Conservation (phyloP, 2,888 invertebrate genomes). For the Mimas tiliae region DNA sequence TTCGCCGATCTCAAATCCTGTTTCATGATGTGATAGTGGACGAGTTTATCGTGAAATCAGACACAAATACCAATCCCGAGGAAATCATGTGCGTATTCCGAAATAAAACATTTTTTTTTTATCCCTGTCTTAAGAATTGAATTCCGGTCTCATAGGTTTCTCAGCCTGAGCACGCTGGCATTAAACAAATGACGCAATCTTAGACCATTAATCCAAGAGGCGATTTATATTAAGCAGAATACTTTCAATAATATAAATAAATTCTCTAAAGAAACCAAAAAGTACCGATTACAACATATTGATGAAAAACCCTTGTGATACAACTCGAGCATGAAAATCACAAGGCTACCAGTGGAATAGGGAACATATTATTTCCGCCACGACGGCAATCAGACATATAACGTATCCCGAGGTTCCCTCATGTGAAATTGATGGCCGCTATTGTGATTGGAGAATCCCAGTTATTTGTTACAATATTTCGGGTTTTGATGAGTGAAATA, state of each 20-base stretch:
- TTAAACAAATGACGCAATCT: too few species aligned
- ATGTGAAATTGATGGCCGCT: slow-evolving; percentile 52
- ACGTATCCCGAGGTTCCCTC: slow-evolving; percentile 46
- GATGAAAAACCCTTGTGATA: slow-evolving; percentile 17
- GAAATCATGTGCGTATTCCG: too few species aligned
- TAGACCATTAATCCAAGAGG: too few species aligned
- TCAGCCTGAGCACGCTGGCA: too few species aligned
- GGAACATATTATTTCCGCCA: slow-evolving; percentile 64
- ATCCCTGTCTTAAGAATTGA: too few species aligned
- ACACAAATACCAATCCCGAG: too few species aligned
- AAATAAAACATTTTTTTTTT: too few species aligned
- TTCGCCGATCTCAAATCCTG: too few species aligned
- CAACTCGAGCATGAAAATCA: slow-evolving; percentile 51
- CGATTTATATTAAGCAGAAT: too few species aligned
- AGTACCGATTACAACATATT: not conserved
- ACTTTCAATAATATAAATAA: not conserved
- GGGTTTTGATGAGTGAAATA: slow-evolving; percentile 23
- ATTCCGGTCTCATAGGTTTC: too few species aligned
- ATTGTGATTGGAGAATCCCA: slow-evolving; percentile 42
- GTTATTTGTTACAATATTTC: slow-evolving; percentile 22
- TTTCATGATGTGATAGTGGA: too few species aligned
- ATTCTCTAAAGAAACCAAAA: not conserved
- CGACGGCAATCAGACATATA: slow-evolving; percentile 63
- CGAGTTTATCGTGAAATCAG: too few species aligned
- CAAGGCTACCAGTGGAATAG: slow-evolving; percentile 53